Evolutionary conservation across 2,888 invertebrate genomes (phyloP).

Genomic region (Ichneumoninae sp.): DNA sequence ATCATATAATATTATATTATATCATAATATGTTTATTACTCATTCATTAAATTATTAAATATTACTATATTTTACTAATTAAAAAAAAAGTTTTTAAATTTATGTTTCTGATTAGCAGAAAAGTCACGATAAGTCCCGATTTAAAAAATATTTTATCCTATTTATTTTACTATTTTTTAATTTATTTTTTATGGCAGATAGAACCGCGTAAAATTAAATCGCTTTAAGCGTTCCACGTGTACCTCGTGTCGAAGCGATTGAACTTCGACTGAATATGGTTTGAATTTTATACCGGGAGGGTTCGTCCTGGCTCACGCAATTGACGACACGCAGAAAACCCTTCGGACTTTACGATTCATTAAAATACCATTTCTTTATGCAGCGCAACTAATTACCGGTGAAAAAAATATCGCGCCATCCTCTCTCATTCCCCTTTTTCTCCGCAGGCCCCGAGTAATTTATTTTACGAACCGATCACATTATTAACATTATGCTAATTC

Average conservation of each 20-base stretch:
- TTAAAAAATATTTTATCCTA: background rate
- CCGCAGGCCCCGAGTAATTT: constrained; percentile 19
- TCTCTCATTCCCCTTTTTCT: constrained; percentile 25
- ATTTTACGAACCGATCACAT: constrained; percentile 21
- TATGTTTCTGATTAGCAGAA: background rate
- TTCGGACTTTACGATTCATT: constrained; percentile 79
- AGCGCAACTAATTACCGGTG: constrained; percentile 76
- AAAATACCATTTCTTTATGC: constrained; percentile 81
- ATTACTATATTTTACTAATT: no score
- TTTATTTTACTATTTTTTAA: background rate
- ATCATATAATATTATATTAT: no score
- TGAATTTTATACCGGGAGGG: background rate
- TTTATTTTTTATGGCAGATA: background rate
- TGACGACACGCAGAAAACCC: constrained; percentile 9
- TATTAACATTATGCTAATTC: constrained; percentile 41
- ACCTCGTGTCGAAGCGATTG: background rate
- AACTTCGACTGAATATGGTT: background rate
- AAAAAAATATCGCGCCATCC: constrained; percentile 64
- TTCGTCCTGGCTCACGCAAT: background rate
- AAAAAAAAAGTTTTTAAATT: background rate
- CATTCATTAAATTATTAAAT: no score
- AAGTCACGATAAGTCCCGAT: background rate
- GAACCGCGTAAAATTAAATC: constrained; percentile 6
- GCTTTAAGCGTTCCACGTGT: no score
- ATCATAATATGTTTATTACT: no score